These are phyloP conservation scores for Ceratothoa steindachneri DNA, from an alignment of 2,888 invertebrate species.

Conservation along the genomic window DNA sequence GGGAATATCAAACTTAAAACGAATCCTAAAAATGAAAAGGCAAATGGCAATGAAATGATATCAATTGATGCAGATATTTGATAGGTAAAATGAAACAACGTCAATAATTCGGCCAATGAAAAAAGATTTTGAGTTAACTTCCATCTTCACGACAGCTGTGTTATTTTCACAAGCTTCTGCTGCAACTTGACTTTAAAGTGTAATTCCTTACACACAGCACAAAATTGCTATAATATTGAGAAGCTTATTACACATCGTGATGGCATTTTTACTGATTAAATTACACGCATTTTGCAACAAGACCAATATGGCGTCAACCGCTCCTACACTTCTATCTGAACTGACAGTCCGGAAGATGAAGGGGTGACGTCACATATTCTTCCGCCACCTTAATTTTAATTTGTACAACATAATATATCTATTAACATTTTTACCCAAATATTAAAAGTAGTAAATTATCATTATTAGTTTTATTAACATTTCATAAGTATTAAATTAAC, in stretches of 20 bases:
- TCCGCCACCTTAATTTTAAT: conserved; percentile 20
- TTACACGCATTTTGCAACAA: conserved; percentile 37
- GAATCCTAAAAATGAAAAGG: background rate
- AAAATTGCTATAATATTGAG: conserved; percentile 15
- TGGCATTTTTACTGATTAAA: conserved; percentile 15
- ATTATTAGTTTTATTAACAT: background rate
- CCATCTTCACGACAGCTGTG: conserved; percentile 24
- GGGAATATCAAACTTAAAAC: background rate
- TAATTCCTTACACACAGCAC: conserved; percentile 34
- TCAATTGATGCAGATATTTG: too few species aligned
- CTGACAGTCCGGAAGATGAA: conserved; percentile 31
- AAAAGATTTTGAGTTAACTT: background rate
- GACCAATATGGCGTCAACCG: conserved; percentile 44
- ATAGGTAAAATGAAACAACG: conserved; percentile 36
- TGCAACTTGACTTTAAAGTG: conserved; percentile 26
- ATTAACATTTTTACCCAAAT: background rate
- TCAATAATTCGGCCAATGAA: background rate
- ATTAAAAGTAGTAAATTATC: background rate
- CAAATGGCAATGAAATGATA: too few species aligned
- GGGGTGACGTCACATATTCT: conserved; percentile 35
- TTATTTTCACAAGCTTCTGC: conserved; percentile 27
- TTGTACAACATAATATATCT: background rate
- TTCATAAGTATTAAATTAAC: background rate
- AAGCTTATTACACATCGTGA: conserved; percentile 32
- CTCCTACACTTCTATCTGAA: conserved; percentile 44